Conservation (phyloP, 2,888 invertebrate species). For the Amiota communis region DNA sequence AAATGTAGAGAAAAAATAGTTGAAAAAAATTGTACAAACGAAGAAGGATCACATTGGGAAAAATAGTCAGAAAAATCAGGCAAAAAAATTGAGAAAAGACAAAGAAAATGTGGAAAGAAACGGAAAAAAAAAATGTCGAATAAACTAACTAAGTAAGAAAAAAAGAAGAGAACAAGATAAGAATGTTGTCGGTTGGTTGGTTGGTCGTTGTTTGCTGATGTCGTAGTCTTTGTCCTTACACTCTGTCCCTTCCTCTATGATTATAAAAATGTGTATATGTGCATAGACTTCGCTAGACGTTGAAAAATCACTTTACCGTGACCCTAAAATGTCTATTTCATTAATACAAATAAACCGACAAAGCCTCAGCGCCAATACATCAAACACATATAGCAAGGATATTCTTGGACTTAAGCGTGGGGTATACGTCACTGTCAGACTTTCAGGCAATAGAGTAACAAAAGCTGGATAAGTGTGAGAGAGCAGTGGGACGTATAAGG, state of each 20-base stretch:
- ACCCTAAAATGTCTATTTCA: slow-evolving; percentile 68
- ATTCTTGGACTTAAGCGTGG: slow-evolving; percentile 34
- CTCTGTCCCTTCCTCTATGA: not conserved
- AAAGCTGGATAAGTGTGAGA: too few species aligned
- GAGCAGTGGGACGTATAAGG: too few species aligned
- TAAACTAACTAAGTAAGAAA: not conserved
- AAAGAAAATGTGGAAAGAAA: not conserved
- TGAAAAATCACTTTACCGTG: slow-evolving; percentile 69
- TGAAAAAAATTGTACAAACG: too few species aligned
- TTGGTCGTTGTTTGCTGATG: slow-evolving; percentile 7
- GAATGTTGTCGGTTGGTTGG: slow-evolving; percentile 21
- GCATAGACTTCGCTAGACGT: slow-evolving; percentile 50
- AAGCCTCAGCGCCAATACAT: slow-evolving; percentile 31
- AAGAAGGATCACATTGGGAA: too few species aligned
- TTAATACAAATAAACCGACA: slow-evolving; percentile 63
- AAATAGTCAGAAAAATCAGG: too few species aligned
- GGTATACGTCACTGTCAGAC: slow-evolving; percentile 38
- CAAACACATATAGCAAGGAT: slow-evolving; percentile 45
- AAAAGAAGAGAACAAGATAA: not conserved
- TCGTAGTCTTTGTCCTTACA: not conserved
- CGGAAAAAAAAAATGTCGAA: not conserved
- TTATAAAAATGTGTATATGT: not conserved
- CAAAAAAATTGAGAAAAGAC: not conserved
- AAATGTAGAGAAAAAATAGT: slow-evolving; percentile 56
- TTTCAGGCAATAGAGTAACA: slow-evolving; percentile 34